These are phyloP conservation scores for Drosophila watanabei DNA, from an alignment of 1,140 invertebrate genomes.

Conservation along the genomic window DNA sequence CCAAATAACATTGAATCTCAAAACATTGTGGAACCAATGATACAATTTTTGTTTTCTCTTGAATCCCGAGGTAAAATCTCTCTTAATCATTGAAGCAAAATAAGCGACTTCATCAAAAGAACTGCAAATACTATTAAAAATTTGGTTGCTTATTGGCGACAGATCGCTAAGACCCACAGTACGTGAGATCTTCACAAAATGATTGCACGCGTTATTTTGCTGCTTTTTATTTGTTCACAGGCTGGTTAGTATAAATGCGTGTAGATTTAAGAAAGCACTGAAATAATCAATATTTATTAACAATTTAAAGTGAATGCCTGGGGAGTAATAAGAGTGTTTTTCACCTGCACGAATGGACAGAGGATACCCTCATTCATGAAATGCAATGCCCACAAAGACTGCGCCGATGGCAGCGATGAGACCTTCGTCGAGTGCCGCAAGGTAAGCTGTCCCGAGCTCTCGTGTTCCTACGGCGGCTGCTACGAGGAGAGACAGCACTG, in stretches of 20 bases:
- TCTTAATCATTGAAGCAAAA: too few relatives aligned
- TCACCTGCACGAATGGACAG: constrained; percentile 85
- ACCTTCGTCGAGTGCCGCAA: constrained; percentile 58
- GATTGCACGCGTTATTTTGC: not conserved
- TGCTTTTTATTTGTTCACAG: not conserved
- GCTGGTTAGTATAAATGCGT: not conserved
- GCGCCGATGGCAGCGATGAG: constrained; percentile 88
- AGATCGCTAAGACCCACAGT: not conserved
- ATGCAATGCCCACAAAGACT: constrained; percentile 86
- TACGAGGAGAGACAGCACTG: constrained; percentile 86
- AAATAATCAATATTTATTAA: not conserved
- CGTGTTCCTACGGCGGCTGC: constrained; percentile 88
- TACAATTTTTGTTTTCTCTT: too few relatives aligned
- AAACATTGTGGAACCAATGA: too few relatives aligned
- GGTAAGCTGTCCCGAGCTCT: constrained; percentile 85
- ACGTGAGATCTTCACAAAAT: not conserved
- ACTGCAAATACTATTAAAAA: not conserved
- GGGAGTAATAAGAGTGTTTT: not conserved
- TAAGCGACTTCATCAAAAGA: too few relatives aligned
- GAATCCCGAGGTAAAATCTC: too few relatives aligned
- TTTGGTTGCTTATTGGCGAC: not conserved
- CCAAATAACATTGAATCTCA: too few relatives aligned
- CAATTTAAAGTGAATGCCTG: not conserved
- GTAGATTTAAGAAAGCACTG: not conserved
- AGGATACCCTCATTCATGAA: not conserved